phyloP scores from a whole-genome alignment of 37 sponge, comb jelly and placozoan species.

The Bolinopsis microptera region DNA sequence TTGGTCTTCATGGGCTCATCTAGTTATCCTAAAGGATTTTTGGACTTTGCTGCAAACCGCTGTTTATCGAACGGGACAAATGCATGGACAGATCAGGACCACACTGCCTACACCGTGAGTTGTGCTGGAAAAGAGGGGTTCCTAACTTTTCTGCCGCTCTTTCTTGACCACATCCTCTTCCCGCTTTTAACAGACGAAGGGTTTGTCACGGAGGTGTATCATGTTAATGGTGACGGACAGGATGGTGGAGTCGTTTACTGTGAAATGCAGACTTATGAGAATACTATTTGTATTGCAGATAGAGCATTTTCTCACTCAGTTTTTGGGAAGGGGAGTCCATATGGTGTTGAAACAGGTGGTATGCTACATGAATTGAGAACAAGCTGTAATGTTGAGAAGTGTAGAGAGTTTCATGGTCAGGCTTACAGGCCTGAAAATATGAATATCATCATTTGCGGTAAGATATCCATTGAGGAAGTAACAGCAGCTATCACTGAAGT shows the following conservation, averaged over 20 bases:
- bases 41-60: conserved; percentile 89
- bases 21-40: conserved; percentile 86
- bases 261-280: conserved; percentile 96
- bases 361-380: conserved; percentile 77
- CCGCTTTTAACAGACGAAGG: conserved; percentile 87
- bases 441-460: conserved; percentile 26
- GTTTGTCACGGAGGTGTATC: conserved; percentile 93
- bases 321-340: conserved; percentile 89
- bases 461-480: not conserved
- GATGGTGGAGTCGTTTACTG: conserved; percentile 99
- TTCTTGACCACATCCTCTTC: conserved; percentile 96
- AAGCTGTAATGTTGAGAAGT: conserved; percentile 79
- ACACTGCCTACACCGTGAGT: conserved; percentile 93
- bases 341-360: conserved; percentile 90
- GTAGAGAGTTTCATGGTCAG: not conserved
- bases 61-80: conserved; percentile 95
- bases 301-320: conserved; percentile 73
- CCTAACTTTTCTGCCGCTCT: conserved; percentile 86
- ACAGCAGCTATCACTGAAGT: not conserved
- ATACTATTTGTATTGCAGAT: conserved; percentile 71
- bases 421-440: conserved; percentile 6
- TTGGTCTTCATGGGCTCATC: conserved; percentile 97
- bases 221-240: conserved; percentile 87
- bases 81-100: conserved; percentile 97
- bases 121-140: conserved; percentile 94